A percentile compares a stretch with the other conserved stretches of the same genome.
Evolutionary conservation across 2,888 invertebrate genomes (phyloP).

Genomic region (Hemicrepidius hirtus): DNA sequence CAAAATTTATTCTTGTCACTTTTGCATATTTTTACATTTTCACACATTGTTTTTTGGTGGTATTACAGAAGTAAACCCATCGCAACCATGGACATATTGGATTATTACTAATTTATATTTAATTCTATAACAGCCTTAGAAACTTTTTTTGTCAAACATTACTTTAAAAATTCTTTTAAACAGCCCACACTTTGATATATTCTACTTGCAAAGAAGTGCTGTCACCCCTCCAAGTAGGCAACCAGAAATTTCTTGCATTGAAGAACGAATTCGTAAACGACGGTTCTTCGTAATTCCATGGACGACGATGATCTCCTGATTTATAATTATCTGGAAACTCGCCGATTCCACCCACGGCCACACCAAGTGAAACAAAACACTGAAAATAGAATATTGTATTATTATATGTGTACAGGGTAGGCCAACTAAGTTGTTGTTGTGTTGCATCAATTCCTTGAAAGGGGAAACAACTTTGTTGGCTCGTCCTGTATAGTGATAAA

Average conservation of each 20-base stretch:
- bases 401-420: not conserved
- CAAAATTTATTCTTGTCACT: too few species aligned
- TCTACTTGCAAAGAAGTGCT: constrained; percentile 71
- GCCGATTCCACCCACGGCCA: constrained; percentile 81
- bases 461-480: too few species aligned
- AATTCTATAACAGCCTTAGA: too few species aligned
- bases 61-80: too few species aligned
- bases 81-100: too few species aligned
- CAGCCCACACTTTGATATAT: constrained; percentile 68
- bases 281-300: constrained; percentile 78
- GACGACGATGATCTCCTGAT: constrained; percentile 74
- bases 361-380: constrained; percentile 81
- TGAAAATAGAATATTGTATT: constrained; percentile 62
- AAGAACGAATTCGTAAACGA: constrained; percentile 79
- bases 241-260: constrained; percentile 75
- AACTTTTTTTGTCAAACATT: too few species aligned
- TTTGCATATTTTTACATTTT: too few species aligned
- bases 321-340: constrained; percentile 78
- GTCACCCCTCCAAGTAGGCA: constrained; percentile 75
- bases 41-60: too few species aligned
- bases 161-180: not conserved
- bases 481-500: too few species aligned
- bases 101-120: too few species aligned
- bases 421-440: too few species aligned
- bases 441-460: too few species aligned